phyloP scores from a whole-genome alignment of 2,888 invertebrate species.

The Dione vanillae region DNA sequence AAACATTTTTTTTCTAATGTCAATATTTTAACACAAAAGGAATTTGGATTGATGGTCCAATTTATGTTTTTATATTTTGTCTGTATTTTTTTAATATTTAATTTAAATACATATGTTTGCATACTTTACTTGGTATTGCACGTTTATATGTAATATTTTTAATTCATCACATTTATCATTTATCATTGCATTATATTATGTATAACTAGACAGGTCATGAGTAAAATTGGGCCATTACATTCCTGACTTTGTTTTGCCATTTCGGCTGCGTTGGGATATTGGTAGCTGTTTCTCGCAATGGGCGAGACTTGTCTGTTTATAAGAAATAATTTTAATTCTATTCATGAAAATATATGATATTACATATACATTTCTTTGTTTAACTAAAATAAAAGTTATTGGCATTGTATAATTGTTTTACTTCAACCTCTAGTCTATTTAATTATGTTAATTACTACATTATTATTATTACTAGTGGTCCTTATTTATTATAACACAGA shows the following conservation, averaged over 20 bases:
- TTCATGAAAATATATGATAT: constrained; percentile 73
- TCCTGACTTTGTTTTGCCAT: constrained; percentile 63
- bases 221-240: constrained; percentile 66
- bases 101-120: constrained; percentile 10
- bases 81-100: constrained; percentile 21
- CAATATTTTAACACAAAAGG: constrained; percentile 58
- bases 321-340: constrained; percentile 78
- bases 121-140: constrained; percentile 5
- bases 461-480: too few species aligned
- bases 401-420: constrained; percentile 60
- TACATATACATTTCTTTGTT: constrained; percentile 78
- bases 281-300: constrained; percentile 72
- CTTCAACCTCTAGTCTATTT: constrained; percentile 38
- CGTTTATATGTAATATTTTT: constrained; percentile 26
- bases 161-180: constrained; percentile 25
- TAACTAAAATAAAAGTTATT: constrained; percentile 82
- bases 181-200: constrained; percentile 24
- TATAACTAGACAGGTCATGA: constrained; percentile 11
- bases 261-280: constrained; percentile 70
- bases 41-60: constrained; percentile 69
- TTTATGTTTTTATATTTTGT: constrained; percentile 46
- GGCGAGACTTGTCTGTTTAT: constrained; percentile 73
- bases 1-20: constrained; percentile 59
- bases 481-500: too few species aligned
- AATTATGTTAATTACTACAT: too few species aligned